phyloP scores from a whole-genome alignment of 2,797 vertebrate species.

The Phaenicophaeus curvirostris region DNA sequence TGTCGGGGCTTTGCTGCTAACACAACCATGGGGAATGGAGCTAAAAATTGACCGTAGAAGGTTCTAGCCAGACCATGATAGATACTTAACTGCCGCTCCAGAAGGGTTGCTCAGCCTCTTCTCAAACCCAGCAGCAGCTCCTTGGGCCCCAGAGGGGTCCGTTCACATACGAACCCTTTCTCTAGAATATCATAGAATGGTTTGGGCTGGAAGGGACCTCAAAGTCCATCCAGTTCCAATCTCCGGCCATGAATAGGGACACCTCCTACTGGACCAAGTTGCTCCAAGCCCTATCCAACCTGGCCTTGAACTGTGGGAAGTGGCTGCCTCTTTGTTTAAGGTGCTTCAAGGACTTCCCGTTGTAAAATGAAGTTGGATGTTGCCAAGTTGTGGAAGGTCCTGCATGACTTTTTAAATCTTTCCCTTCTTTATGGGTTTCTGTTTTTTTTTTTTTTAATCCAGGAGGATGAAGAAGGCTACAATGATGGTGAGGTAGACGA shows the following conservation, averaged over 20 bases:
- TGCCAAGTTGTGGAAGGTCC: not conserved
- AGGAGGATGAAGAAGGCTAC: conserved; percentile 94
- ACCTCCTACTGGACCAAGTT: too few species aligned
- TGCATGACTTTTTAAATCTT: not conserved
- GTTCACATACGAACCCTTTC: not conserved
- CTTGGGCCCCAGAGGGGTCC: not conserved
- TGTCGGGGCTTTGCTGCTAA: not conserved
- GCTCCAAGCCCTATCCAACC: too few species aligned
- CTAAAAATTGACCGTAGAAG: not conserved
- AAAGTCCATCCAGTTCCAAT: too few species aligned
- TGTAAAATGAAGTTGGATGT: not conserved
- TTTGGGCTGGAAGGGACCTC: too few species aligned
- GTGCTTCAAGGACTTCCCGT: not conserved
- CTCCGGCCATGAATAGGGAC: too few species aligned
- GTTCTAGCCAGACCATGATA: too few species aligned
- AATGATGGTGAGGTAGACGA: conserved; percentile 91
- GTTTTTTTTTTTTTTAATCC: not conserved
- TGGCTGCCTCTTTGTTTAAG: not conserved
- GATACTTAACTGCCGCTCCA: not conserved
- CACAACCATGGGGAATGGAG: not conserved
- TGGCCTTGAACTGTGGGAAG: not conserved
- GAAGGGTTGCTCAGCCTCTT: not conserved
- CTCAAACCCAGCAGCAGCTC: not conserved
- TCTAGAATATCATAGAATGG: too few species aligned
- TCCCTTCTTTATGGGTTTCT: not conserved